phyloP scores from a whole-genome alignment of 2,888 invertebrate species.

The Sphaerophoria taeniata region DNA sequence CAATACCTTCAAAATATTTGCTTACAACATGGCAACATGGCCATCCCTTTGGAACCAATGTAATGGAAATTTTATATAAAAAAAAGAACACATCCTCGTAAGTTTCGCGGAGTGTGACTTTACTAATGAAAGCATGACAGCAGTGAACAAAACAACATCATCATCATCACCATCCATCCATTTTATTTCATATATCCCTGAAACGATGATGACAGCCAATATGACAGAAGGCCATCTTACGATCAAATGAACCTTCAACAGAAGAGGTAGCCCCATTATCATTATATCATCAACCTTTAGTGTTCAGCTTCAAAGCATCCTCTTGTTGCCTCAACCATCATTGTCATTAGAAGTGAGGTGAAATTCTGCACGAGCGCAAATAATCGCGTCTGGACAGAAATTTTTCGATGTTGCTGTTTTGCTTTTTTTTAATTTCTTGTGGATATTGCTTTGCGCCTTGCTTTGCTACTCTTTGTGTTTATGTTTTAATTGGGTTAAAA shows the following conservation, averaged over 20 bases:
- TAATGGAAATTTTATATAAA: slow-evolving; percentile 23
- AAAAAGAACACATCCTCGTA: slow-evolving; percentile 20
- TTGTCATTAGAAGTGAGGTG: slow-evolving; percentile 43
- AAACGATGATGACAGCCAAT: slow-evolving; percentile 11
- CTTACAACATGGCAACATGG: neutral
- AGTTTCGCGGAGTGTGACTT: slow-evolving; percentile 42
- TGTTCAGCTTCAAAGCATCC: too few species aligned
- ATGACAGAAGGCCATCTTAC: slow-evolving; percentile 17
- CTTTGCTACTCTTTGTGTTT: slow-evolving; percentile 53
- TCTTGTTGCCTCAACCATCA: neutral
- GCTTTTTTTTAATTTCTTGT: slow-evolving; percentile 24
- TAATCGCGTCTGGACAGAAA: slow-evolving; percentile 55
- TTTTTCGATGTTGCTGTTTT: slow-evolving; percentile 37
- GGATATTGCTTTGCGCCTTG: slow-evolving; percentile 8
- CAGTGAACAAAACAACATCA: slow-evolving; percentile 36
- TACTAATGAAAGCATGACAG: slow-evolving; percentile 64
- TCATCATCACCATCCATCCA: slow-evolving; percentile 22
- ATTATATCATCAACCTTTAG: slow-evolving; percentile 1
- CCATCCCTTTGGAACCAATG: slow-evolving; percentile 42
- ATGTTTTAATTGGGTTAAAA: slow-evolving; percentile 73
- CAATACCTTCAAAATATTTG: neutral
- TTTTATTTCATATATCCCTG: slow-evolving; percentile 29
- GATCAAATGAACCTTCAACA: slow-evolving; percentile 30
- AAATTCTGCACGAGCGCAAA: slow-evolving; percentile 50
- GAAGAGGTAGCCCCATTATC: slow-evolving; percentile 33